Base-by-base conservation (phyloP, 2,113 vertebrate species). In the Excalfactoria chinensis region DNA sequence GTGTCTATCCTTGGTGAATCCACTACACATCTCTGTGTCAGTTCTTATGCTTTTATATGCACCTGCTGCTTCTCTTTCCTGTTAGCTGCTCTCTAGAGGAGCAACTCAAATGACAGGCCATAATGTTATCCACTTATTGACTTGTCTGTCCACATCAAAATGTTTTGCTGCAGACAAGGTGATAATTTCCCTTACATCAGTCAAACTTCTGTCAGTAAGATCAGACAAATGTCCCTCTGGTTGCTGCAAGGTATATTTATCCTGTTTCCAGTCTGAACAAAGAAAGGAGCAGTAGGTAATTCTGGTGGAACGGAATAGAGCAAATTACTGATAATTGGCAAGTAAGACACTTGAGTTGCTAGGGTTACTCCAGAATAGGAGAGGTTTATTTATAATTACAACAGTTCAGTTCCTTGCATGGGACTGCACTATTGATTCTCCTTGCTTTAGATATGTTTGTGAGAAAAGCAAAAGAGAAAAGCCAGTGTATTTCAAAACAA, bases 51-150 rank as follows among this genome's bases (percentile, higher is more conserved):
- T 66, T 76, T 78, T 62, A 13, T 59, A 35, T 34, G 37, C 48
- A 58, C 51, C 73, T 4, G 5, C 17, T 86, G 46, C 62, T 67
- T 35, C 43, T 76, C 74, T 66, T 70, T 86, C 70, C 77, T 74
- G 67, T 96, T 72, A 93, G 41, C 77, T 92, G 93, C 67, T 94
- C 66, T 84, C 59, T 34, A 48, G 73, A 84, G 90, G 86, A 93
- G 63, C 86, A 73, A 0, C 37, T 84, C 59, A 9, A 79, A 77
- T 92, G 90, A 66, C 91, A 94, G 80, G 21, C 70, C 70, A 20
- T 62, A 73, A 48, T 1, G n/a, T 93, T 82, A 82, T 37, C 90
- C 86, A 30, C 78, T 93, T 74, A 71, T 64, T 1, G 13, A 41
- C 43, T 4, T 41, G 76, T 81, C 91, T 89, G 63, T 79, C 88